Evolutionary conservation across 1,140 invertebrate species (phyloP).

Genomic region (Rhopalosiphum maidis): DNA sequence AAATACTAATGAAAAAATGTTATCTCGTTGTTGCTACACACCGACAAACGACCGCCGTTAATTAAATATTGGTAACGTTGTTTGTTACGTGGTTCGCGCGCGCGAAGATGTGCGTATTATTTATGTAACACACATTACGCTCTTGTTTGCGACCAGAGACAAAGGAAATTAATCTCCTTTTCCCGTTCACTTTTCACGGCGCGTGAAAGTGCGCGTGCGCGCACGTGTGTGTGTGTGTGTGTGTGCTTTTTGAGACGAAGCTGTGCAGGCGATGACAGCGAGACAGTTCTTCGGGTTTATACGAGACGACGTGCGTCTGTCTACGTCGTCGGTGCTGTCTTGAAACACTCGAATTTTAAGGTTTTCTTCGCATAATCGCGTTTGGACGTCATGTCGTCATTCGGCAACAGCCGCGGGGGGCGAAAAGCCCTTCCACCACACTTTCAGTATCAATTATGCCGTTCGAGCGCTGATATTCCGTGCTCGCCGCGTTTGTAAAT

Average conservation of each 20-base stretch:
- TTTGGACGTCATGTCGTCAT: neutral
- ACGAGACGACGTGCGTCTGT: neutral
- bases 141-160: neutral
- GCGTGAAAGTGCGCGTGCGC: neutral
- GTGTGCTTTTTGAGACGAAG: neutral
- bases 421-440: neutral
- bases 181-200: slow-evolving; percentile 1
- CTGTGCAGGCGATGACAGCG: neutral
- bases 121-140: neutral
- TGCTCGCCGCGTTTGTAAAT: neutral
- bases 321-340: neutral
- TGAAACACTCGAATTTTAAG: neutral
- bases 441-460: neutral
- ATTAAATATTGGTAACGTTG: slow-evolving; percentile 34
- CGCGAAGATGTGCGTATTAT: neutral
- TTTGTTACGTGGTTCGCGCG: neutral
- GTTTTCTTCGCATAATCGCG: neutral
- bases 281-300: neutral
- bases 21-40: neutral
- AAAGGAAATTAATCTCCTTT: slow-evolving; percentile 24
- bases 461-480: neutral
- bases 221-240: neutral
- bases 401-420: neutral
- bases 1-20: neutral
- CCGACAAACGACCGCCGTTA: neutral